phyloP scores from a whole-genome alignment of 2,113 vertebrate genomes.

The Drymodes brunneopygia region DNA sequence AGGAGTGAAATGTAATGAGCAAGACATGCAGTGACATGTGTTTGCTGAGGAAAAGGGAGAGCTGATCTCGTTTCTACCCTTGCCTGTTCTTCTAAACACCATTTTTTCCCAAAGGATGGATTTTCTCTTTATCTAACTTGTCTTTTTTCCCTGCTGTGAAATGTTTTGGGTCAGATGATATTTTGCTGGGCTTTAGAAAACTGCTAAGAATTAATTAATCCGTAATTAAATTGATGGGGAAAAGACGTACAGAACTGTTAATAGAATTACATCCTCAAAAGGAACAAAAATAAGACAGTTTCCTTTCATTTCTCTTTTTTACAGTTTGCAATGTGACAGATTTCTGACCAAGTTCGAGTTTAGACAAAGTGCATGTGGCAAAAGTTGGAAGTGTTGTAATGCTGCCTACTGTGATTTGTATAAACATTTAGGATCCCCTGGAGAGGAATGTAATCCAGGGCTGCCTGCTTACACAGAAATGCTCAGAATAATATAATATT shows the following conservation, averaged over 20 bases:
- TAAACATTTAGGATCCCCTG: slow-evolving; percentile 61
- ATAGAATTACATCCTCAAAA: slow-evolving; percentile 53
- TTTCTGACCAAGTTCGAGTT: slow-evolving; percentile 48
- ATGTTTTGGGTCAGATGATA: slow-evolving; percentile 45
- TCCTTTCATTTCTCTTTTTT: slow-evolving; percentile 49
- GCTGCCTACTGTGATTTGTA: slow-evolving; percentile 60
- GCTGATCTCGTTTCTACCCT: neutral
- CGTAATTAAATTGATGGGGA: slow-evolving; percentile 47
- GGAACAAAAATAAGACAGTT: slow-evolving; percentile 36
- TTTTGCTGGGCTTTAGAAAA: slow-evolving; percentile 50
- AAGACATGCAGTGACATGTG: neutral
- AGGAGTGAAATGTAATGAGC: neutral
- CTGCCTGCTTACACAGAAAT: slow-evolving; percentile 35
- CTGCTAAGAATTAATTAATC: slow-evolving; percentile 59
- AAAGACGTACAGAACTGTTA: slow-evolving; percentile 24
- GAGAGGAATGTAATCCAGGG: slow-evolving; percentile 56
- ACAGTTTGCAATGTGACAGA: slow-evolving; percentile 19
- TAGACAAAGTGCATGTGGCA: slow-evolving; percentile 58
- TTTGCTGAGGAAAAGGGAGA: neutral
- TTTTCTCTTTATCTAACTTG: slow-evolving; percentile 47
- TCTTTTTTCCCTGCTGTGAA: slow-evolving; percentile 57
- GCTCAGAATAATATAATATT: slow-evolving; percentile 39
- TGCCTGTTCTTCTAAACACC: neutral
- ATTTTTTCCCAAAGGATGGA: neutral
- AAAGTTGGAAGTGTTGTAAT: slow-evolving; percentile 62